Percentiles rank a stretch among this genome's conserved stretches.
Evolutionary conservation across 2,888 invertebrate species (phyloP).

Genomic region (Epinotia bilunana): DNA sequence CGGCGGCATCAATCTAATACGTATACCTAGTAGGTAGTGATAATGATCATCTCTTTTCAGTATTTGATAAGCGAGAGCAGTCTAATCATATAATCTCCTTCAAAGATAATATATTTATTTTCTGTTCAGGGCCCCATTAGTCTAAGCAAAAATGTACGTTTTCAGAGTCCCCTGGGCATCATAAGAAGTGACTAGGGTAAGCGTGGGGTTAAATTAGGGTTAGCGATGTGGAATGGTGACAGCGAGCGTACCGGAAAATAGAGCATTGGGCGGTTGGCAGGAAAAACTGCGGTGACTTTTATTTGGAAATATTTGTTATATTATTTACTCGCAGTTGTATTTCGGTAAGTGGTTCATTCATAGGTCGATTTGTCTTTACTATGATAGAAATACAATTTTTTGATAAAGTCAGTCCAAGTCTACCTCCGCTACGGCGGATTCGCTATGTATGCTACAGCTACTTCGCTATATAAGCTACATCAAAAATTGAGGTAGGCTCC

Average conservation of each 20-base stretch:
- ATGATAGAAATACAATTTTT: neutral
- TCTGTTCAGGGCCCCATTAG: neutral
- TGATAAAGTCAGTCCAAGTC: neutral
- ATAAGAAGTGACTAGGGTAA: neutral
- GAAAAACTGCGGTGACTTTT: too few species aligned
- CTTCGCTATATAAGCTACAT: too few species aligned
- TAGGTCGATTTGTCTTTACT: too few species aligned
- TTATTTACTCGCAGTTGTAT: too few species aligned
- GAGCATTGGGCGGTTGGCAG: too few species aligned
- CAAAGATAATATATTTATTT: neutral
- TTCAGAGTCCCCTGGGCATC: neutral
- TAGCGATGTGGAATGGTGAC: neutral
- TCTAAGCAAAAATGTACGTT: neutral
- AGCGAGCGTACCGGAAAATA: too few species aligned
- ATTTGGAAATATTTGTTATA: too few species aligned
- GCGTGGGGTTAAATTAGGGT: neutral
- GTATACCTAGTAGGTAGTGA: neutral
- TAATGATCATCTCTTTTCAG: conserved; percentile 26
- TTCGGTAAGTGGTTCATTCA: too few species aligned
- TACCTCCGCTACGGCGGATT: neutral
- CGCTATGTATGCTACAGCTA: too few species aligned
- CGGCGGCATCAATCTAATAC: neutral
- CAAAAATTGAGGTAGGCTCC: too few species aligned
- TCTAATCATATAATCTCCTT: neutral
- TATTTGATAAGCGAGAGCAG: conserved; percentile 9